phyloP scores from a whole-genome alignment of 2,888 invertebrate genomes.

The Heliothis peltigera region DNA sequence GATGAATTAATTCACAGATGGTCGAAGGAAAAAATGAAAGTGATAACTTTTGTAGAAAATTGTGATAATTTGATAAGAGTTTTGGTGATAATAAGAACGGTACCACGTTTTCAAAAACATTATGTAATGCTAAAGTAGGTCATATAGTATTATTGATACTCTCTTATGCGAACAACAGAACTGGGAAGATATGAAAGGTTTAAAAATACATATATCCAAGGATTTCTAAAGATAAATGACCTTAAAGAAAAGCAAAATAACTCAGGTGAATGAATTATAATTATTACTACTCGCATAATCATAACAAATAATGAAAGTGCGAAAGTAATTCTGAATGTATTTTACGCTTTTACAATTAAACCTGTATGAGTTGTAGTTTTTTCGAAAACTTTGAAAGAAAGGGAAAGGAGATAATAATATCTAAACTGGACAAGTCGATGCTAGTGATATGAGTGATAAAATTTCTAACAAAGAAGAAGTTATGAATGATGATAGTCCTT shows the following conservation, averaged over 20 bases:
- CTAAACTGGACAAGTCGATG: too few species aligned
- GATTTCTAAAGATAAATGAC: too few species aligned
- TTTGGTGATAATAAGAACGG: constrained; percentile 7
- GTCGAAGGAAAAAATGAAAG: constrained; percentile 66
- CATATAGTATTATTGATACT: too few species aligned
- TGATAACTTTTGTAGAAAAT: constrained; percentile 49
- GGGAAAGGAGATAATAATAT: too few species aligned
- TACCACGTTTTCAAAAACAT: constrained; percentile 9
- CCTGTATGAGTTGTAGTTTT: neutral
- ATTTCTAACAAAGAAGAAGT: too few species aligned
- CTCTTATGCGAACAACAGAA: too few species aligned
- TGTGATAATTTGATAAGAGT: constrained; percentile 40
- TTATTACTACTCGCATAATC: neutral
- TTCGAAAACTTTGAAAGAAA: too few species aligned
- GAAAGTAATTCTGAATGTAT: neutral
- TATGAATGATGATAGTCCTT: too few species aligned
- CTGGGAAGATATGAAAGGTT: too few species aligned
- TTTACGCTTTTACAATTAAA: neutral
- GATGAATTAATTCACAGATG: constrained; percentile 64
- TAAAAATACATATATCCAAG: too few species aligned
- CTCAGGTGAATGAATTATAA: neutral
- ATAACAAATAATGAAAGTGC: neutral
- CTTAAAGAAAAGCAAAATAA: too few species aligned
- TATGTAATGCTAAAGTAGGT: constrained; percentile 9
- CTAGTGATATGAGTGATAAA: too few species aligned